Evolutionary conservation across 2,888 invertebrate genomes (phyloP), one percentile per base, ranked within the genome.

Genomic region (Linnaemya vulpina): DNA sequence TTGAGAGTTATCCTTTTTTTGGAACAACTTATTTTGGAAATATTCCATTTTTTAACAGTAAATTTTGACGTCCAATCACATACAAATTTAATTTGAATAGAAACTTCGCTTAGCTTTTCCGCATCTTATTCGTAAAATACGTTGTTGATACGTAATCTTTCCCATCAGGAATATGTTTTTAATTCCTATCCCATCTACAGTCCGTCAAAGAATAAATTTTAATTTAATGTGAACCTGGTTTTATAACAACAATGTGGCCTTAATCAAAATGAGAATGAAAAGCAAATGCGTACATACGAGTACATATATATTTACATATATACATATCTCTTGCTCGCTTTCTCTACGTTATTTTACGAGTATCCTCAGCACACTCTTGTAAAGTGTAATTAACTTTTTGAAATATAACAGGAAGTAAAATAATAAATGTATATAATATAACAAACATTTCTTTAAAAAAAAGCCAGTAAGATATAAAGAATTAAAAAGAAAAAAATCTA

Each of bases 361-460:
- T 30, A 49, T 70, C 11, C 49, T 30, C 51, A 30, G 49, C 40
- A 55, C 17, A 49, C 55, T 49, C 65, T 68, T 5, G 74, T 74
- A 77, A 80, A 83, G 53, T 82, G 70, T 82, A 85, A 85, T 85
- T 85, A 85, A 85, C 75, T 82, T 79, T 74, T 85, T 85, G 65
- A 82, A 68, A 85, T 77, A 80, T 65, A 74, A 60, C 80, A 74
- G 74, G 74, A 84, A 80, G 73, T 77, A 73, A 82, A 82, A 51
- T 71, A 78, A 75, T 49, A 40, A 68, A 58, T 67, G 68, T 49
- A 40, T 74, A 58, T 67, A 73, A 80, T 85, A 82, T 75, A 78
- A 65, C 76, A 85, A 82, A 75, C 60, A 71, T 71, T 53, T 82
- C 75, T 70, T 78, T 46, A 51, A 77, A 74, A 73, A 67, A 73